Percentiles rank a stretch among this genome's conserved stretches.
Evolutionary conservation across 2,113 vertebrate genomes (phyloP).

Genomic region (Anolis sagrei): DNA sequence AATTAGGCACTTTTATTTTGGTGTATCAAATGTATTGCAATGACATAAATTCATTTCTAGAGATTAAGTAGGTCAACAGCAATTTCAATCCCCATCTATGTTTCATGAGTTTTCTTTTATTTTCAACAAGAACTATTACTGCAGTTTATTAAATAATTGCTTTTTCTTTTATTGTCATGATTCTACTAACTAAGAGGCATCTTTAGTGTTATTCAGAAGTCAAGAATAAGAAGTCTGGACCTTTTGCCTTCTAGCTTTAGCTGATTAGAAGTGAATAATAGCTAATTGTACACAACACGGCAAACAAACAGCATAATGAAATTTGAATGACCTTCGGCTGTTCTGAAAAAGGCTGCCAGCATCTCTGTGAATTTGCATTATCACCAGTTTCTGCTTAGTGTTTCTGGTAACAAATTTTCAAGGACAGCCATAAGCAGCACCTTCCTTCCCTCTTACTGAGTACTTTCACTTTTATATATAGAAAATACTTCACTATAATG

Average conservation of each 20-base stretch:
- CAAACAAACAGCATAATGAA: neutral
- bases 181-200: neutral
- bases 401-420: neutral
- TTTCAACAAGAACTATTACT: neutral
- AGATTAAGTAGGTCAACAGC: fast-evolving
- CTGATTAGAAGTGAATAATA: fast-evolving
- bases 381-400: neutral
- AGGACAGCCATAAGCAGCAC: neutral
- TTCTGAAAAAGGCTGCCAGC: neutral
- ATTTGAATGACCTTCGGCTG: neutral
- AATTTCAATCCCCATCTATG: neutral
- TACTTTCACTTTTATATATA: neutral
- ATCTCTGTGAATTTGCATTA: neutral
- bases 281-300: fast-evolving
- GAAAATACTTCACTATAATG: neutral
- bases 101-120: neutral
- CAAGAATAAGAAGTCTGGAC: neutral
- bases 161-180: neutral
- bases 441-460: neutral
- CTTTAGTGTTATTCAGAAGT: neutral
- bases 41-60: neutral
- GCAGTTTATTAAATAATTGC: neutral
- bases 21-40: neutral
- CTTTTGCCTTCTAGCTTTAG: neutral
- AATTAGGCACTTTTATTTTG: neutral